Conservation (phyloP, 2,797 vertebrate species). For the Loriculus beryllinus region DNA sequence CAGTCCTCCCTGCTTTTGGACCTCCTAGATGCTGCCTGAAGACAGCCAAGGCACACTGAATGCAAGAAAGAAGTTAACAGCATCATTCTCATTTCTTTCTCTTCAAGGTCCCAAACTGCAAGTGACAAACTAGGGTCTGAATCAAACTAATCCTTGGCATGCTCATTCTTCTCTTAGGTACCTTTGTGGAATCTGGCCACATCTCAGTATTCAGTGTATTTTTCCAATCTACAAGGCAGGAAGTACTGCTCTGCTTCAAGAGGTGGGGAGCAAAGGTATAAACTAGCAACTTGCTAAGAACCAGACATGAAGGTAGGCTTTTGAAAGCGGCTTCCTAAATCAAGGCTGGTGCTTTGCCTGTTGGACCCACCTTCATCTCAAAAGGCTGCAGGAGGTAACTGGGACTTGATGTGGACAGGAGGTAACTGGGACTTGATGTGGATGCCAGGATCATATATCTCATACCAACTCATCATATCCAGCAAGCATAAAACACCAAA, state of each 20-base stretch:
- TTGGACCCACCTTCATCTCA: background rate
- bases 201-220: background rate
- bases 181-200: background rate
- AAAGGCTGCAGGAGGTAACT: background rate
- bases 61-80: background rate
- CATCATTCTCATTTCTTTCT: background rate
- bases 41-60: background rate
- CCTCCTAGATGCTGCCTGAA: background rate
- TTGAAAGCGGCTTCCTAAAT: background rate
- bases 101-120: background rate
- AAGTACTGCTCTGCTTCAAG: background rate
- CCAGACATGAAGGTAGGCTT: background rate
- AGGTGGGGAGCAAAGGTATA: background rate
- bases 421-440: background rate
- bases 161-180: background rate
- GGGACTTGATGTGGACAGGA: background rate
- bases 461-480: background rate
- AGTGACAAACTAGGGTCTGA: background rate
- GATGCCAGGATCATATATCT: background rate
- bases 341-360: background rate
- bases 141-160: background rate
- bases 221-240: background rate
- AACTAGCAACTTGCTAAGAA: background rate
- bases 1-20: background rate
- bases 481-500: background rate